These are phyloP conservation scores for Sanderia malayensis DNA, from an alignment of 30 jellyfish, hydroid and myxozoan species.

Conservation along the genomic window DNA sequence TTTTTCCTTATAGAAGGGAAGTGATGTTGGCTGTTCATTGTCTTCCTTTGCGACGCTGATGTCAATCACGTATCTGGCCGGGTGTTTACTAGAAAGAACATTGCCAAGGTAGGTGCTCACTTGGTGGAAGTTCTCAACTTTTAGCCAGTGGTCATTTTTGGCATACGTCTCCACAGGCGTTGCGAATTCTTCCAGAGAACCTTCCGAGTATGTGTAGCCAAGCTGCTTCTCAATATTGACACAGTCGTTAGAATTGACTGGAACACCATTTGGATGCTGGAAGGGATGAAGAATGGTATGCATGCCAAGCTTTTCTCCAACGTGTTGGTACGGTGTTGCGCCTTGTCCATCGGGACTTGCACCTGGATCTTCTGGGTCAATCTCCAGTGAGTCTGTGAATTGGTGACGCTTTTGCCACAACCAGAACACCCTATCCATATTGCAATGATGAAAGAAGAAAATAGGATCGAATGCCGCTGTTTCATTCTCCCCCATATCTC, in stretches of 20 bases:
- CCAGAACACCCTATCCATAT: slow-evolving; percentile 53
- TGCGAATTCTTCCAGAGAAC: slow-evolving; percentile 34
- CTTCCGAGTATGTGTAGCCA: slow-evolving; percentile 30
- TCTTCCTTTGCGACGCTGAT: too few relatives aligned
- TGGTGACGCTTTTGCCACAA: slow-evolving; percentile 24
- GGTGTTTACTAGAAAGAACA: too few relatives aligned
- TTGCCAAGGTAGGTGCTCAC: too few relatives aligned
- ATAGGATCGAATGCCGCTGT: slow-evolving; percentile 48
- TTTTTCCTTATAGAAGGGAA: too few relatives aligned
- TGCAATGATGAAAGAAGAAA: slow-evolving; percentile 42
- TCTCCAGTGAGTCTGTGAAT: neutral
- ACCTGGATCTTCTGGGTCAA: slow-evolving; percentile 5
- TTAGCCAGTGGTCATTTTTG: neutral
- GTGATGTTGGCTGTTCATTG: too few relatives aligned
- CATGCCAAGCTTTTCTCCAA: neutral
- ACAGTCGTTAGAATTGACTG: slow-evolving; percentile 20
- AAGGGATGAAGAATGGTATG: slow-evolving; percentile 39
- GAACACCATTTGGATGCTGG: slow-evolving; percentile 30
- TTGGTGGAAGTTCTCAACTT: neutral
- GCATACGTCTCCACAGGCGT: neutral
- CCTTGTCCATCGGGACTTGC: slow-evolving; percentile 49
- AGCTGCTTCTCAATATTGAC: slow-evolving; percentile 41
- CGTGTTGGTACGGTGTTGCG: slow-evolving; percentile 35
- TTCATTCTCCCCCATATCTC: slow-evolving; percentile 57
- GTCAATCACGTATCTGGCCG: too few relatives aligned